Evolutionary conservation across 2,113 vertebrate genomes (phyloP).

Genomic region (Tyto alba): DNA sequence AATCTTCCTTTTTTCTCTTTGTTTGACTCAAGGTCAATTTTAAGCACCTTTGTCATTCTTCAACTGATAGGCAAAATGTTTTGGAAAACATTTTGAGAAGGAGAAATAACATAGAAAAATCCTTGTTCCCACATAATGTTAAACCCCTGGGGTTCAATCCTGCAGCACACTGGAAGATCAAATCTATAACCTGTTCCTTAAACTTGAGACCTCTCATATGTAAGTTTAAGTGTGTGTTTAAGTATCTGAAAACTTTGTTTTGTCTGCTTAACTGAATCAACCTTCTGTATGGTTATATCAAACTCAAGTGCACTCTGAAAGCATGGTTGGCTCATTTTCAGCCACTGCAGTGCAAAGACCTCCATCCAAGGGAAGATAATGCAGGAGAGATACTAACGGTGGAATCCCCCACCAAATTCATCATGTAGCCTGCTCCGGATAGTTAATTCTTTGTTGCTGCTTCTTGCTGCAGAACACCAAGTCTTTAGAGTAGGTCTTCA

Average conservation of each 20-base stretch:
- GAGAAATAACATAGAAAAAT: background rate
- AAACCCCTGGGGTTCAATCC: background rate
- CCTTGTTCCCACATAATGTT: background rate
- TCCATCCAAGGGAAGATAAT: background rate
- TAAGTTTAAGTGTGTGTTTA: background rate
- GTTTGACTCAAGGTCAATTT: conserved; percentile 39
- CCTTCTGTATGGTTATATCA: background rate
- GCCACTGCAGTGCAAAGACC: background rate
- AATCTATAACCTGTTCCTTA: background rate
- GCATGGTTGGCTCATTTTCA: background rate
- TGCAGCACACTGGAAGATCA: background rate
- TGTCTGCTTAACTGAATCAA: background rate
- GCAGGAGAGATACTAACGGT: background rate
- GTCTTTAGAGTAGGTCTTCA: background rate
- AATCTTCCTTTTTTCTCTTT: background rate
- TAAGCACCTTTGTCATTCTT: conserved; percentile 29
- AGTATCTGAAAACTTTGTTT: background rate
- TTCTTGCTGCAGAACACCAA: background rate
- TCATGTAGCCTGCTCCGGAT: background rate
- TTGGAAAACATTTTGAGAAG: background rate
- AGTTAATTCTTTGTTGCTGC: background rate
- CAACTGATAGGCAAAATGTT: background rate
- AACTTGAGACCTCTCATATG: background rate
- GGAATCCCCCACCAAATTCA: background rate
- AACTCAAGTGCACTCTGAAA: background rate